Evolutionary conservation across 2,113 vertebrate genomes (phyloP).

Genomic region (Thomomys bottae): DNA sequence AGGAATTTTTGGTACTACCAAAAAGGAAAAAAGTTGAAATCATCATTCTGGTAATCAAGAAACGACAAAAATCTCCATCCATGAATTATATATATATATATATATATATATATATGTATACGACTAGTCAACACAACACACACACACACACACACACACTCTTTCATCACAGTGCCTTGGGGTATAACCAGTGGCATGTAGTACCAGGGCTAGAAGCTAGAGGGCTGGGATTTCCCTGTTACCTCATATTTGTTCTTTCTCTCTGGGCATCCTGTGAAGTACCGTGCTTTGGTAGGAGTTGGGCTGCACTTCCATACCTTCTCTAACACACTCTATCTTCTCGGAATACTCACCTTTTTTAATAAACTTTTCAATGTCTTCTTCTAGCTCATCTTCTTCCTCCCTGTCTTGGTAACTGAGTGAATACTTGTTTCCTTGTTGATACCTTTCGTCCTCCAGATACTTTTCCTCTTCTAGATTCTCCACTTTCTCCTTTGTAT

Average conservation of each 20-base stretch:
- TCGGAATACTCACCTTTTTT: neutral
- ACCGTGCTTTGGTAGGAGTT: neutral
- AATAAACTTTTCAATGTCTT: neutral
- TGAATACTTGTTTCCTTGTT: neutral
- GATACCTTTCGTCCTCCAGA: neutral
- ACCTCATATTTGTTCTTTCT: neutral
- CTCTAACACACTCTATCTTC: neutral
- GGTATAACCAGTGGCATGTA: rapidly evolving
- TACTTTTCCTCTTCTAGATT: neutral
- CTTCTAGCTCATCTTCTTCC: neutral
- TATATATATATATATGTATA: no score
- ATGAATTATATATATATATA: neutral
- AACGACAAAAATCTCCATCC: neutral
- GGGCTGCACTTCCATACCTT: neutral
- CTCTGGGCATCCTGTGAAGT: neutral
- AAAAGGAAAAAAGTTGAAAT: no score
- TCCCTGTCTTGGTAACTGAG: neutral
- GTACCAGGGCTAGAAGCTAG: neutral
- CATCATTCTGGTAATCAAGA: neutral
- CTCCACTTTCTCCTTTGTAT: neutral
- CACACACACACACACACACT: no score
- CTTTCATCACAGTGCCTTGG: neutral
- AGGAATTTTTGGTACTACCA: no score
- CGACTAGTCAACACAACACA: neutral
- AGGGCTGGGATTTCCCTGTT: neutral